Percentiles rank a stretch among this genome's conserved stretches.
phyloP scores from a whole-genome alignment of 2,888 invertebrate genomes.

The Pseudococcus longispinus region DNA sequence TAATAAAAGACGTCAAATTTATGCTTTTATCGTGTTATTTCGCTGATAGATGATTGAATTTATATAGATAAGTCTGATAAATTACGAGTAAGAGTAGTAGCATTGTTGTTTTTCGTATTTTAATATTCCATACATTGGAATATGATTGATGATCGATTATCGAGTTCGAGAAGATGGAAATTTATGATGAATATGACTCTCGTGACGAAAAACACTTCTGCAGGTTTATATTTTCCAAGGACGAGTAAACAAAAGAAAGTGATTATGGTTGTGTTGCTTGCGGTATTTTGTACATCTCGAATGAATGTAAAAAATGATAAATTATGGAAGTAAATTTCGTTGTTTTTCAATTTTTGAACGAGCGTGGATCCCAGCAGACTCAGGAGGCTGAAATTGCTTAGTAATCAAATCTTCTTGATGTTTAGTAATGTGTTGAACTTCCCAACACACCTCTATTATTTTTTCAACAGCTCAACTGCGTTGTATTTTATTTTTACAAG shows the following conservation, averaged over 20 bases:
- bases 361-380: no score
- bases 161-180: not conserved
- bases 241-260: not conserved
- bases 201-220: not conserved
- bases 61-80: not conserved
- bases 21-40: not conserved
- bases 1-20: not conserved
- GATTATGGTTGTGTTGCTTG: not conserved
- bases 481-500: no score
- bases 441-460: no score
- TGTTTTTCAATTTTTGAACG: no score
- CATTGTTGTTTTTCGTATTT: not conserved
- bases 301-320: no score
- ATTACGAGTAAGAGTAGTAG: not conserved
- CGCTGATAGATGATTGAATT: not conserved
- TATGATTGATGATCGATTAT: not conserved
- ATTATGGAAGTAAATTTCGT: no score
- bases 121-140: not conserved
- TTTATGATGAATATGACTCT: not conserved
- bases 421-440: no score
- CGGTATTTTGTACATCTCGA: no score
- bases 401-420: no score
- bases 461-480: no score
- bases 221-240: not conserved
- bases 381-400: no score